Percentiles rank a stretch among this genome's conserved stretches.
These are phyloP conservation scores for Reinhardtius hippoglossoides DNA, from an alignment of 2,113 vertebrate species.

Conservation along the genomic window DNA sequence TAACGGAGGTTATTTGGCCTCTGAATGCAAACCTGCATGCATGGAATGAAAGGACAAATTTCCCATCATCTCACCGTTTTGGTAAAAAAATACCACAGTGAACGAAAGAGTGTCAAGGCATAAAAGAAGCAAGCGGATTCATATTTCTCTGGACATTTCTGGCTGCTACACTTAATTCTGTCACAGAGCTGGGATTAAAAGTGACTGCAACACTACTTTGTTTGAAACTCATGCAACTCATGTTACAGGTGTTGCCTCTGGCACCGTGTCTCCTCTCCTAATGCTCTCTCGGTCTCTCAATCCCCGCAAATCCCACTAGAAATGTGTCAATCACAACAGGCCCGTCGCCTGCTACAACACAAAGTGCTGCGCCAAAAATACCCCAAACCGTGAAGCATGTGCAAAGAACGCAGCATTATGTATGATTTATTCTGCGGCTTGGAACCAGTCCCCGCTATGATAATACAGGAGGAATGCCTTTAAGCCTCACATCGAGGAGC, in stretches of 20 bases:
- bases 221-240: conserved; percentile 46
- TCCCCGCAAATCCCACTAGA: conserved; percentile 57
- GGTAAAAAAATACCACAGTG: conserved; percentile 41
- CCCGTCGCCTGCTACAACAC: conserved; percentile 6
- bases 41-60: conserved; percentile 49
- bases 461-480: conserved; percentile 46
- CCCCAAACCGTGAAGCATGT: conserved; percentile 42
- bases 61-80: conserved; percentile 48
- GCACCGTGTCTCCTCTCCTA: conserved; percentile 48
- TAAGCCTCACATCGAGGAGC: conserved; percentile 35
- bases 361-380: conserved; percentile 32
- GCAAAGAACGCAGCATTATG: conserved; percentile 41
- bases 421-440: conserved; percentile 51
- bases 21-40: conserved; percentile 33
- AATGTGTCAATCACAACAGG: conserved; percentile 60
- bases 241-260: conserved; percentile 72
- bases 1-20: conserved; percentile 42
- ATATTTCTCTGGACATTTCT: conserved; percentile 11
- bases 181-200: conserved; percentile 16
- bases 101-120: conserved; percentile 16
- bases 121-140: neutral
- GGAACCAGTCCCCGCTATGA: conserved; percentile 30
- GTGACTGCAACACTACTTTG: conserved; percentile 37
- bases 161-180: conserved; percentile 6
- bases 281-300: conserved; percentile 41